Conservation (phyloP, 2,113 vertebrate genomes). For the Neotoma lepida region DNA sequence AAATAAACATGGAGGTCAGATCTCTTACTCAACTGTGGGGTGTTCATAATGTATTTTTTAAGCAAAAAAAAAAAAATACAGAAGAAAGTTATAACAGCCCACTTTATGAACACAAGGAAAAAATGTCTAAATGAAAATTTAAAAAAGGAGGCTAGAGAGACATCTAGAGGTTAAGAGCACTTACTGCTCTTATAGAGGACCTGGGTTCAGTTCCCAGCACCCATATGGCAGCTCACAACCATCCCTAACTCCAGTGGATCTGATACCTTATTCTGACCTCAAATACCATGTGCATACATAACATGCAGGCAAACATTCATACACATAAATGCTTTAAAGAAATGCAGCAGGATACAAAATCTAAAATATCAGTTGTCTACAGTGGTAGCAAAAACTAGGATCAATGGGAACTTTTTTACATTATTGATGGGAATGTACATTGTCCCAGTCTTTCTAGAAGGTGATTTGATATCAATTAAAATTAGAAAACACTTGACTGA, state of each 20-base stretch:
- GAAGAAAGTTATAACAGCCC: neutral
- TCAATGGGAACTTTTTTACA: neutral
- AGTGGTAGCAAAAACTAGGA: conserved; percentile 21
- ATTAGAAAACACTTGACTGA: neutral
- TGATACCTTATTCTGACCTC: neutral
- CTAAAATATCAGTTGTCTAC: neutral
- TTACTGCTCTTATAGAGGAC: neutral
- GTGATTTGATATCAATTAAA: neutral
- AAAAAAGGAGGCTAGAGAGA: neutral
- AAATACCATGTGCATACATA: neutral
- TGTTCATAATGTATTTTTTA: neutral
- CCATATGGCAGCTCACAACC: neutral
- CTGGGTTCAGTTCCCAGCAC: neutral
- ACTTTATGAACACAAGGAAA: conserved; percentile 12
- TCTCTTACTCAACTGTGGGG: neutral
- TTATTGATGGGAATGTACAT: neutral
- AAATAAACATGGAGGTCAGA: neutral
- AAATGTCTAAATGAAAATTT: conserved; percentile 18
- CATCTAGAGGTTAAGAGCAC: neutral
- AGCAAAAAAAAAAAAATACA: conserved; percentile 25
- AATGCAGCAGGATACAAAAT: neutral
- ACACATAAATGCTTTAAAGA: neutral
- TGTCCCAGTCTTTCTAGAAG: neutral
- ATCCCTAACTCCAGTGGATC: neutral
- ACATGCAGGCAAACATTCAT: neutral